Conservation (phyloP, 1,140 invertebrate genomes). For the Pogonomyrmex californicus region DNA sequence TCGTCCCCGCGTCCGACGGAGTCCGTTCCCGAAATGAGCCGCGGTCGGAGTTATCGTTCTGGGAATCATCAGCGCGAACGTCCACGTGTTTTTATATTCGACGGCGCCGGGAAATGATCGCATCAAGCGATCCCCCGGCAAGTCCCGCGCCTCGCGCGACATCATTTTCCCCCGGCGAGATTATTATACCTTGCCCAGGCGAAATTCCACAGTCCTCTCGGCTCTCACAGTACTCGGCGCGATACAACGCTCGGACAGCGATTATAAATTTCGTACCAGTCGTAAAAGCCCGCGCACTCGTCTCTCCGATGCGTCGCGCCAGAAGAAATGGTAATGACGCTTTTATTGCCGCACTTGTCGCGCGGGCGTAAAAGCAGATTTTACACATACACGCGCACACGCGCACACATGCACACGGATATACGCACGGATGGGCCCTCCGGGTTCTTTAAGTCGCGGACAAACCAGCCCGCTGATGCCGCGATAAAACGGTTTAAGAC, state of each 20-base stretch:
- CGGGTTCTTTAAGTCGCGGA: slow-evolving; percentile 7
- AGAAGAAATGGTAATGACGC: slow-evolving; percentile 17
- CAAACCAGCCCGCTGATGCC: slow-evolving; percentile 1
- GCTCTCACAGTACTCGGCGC: neutral
- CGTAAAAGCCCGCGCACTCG: neutral
- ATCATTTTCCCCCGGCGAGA: neutral
- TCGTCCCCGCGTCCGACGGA: neutral
- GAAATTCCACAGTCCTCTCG: neutral
- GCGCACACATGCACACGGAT: no score
- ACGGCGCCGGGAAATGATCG: neutral
- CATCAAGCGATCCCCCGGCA: neutral
- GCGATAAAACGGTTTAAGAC: slow-evolving; percentile 42
- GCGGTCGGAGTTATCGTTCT: neutral
- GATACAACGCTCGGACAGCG: neutral
- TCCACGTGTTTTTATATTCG: slow-evolving; percentile 13
- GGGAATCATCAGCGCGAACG: slow-evolving; percentile 9
- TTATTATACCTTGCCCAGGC: neutral
- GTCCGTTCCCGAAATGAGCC: neutral
- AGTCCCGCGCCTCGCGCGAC: neutral
- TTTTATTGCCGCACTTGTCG: slow-evolving; percentile 5
- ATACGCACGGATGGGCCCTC: no score
- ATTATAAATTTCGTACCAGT: slow-evolving; percentile 31
- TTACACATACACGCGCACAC: neutral
- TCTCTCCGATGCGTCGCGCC: neutral
- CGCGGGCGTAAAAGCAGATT: slow-evolving; percentile 16